Evolutionary conservation across 2,797 vertebrate species (phyloP).

Genomic region (Triplophysa bombifrons): DNA sequence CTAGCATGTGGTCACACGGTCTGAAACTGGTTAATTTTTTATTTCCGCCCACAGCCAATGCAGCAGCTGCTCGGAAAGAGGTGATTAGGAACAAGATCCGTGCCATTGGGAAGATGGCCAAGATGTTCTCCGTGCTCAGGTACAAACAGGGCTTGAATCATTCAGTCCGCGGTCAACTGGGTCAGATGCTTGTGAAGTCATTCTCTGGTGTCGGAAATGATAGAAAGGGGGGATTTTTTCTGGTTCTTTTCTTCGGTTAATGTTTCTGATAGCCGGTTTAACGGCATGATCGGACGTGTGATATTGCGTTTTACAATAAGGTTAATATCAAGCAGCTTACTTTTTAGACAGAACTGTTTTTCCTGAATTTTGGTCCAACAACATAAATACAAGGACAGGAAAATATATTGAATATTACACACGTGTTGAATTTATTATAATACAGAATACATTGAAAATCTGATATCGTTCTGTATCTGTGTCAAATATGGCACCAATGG

Average conservation of each 20-base stretch:
- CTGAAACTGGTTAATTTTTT: conserved; percentile 33
- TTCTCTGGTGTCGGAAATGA: not conserved
- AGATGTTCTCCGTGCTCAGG: conserved; percentile 86
- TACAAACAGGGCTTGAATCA: conserved; percentile 58
- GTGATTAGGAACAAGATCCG: conserved; percentile 86
- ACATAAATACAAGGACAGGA: too few relatives aligned
- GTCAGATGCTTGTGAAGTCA: conserved; percentile 15
- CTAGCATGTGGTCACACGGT: conserved; percentile 38
- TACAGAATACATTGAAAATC: too few relatives aligned
- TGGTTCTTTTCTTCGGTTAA: not conserved
- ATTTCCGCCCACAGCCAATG: conserved; percentile 73
- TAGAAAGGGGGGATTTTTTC: not conserved
- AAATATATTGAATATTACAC: too few relatives aligned
- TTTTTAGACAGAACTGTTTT: too few relatives aligned
- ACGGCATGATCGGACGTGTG: not conserved
- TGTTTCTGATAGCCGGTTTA: not conserved
- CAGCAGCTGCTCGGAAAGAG: conserved; percentile 82
- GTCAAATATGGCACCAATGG: too few relatives aligned
- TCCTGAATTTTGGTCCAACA: too few relatives aligned
- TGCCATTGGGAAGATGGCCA: conserved; percentile 85
- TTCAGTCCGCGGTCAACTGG: conserved; percentile 36
- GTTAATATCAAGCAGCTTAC: too few relatives aligned
- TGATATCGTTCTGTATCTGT: too few relatives aligned
- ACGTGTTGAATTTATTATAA: too few relatives aligned
- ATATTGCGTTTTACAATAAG: not conserved